phyloP scores from a whole-genome alignment of 2,888 invertebrate genomes.

The Synergus itoensis region DNA sequence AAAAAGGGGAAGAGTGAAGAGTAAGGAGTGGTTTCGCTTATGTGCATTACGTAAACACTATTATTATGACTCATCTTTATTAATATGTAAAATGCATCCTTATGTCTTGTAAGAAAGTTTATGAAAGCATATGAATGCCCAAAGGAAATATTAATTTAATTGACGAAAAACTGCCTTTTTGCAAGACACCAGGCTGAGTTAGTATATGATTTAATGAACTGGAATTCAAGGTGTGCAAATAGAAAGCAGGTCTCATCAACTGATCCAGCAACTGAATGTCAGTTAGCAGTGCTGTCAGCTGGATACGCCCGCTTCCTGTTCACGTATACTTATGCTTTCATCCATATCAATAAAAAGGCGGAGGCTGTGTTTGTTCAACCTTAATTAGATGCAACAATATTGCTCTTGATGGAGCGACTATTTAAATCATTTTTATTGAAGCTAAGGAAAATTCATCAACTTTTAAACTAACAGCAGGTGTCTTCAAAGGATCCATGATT shows the following conservation, averaged over 20 bases:
- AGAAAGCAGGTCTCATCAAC: conserved; percentile 1
- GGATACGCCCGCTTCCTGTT: background rate
- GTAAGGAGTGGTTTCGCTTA: conserved; percentile 12
- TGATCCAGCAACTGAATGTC: background rate
- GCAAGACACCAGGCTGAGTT: background rate
- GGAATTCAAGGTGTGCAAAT: background rate
- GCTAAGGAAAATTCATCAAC: too few relatives aligned
- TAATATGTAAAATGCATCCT: conserved; percentile 28
- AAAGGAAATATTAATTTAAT: background rate
- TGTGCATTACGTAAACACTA: conserved; percentile 24
- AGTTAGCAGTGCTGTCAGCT: background rate
- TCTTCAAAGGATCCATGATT: too few relatives aligned
- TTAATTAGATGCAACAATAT: background rate
- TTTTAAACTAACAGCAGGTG: too few relatives aligned
- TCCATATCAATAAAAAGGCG: background rate
- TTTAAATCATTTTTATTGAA: background rate
- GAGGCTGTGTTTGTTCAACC: background rate
- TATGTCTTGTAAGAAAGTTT: background rate
- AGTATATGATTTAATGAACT: background rate
- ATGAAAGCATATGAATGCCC: background rate
- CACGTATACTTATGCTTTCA: background rate
- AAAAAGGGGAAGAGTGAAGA: conserved; percentile 6
- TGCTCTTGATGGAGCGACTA: background rate
- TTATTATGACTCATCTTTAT: conserved; percentile 39
- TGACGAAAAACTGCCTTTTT: background rate